Conservation (phyloP, 1,140 invertebrate genomes). For the Lepidurus arcticus region DNA sequence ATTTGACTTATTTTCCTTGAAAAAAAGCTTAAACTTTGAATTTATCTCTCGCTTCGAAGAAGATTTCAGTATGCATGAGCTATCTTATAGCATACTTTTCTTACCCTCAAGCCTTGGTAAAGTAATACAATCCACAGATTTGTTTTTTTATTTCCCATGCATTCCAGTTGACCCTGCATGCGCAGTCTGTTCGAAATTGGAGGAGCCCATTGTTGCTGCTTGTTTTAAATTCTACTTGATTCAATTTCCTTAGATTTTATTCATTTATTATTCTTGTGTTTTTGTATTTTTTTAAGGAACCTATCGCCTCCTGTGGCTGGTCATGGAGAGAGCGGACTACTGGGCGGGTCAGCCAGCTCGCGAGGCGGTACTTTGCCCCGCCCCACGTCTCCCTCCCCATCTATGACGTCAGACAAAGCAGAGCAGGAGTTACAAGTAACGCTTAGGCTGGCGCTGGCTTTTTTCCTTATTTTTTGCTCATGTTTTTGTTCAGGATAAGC, state of each 20-base stretch:
- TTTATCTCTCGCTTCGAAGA: no score
- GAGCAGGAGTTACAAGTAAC: constrained; percentile 57
- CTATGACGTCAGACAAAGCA: constrained; percentile 68
- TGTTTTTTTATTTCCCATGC: no score
- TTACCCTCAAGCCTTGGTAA: no score
- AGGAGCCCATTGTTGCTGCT: neutral
- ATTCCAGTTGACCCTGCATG: constrained; percentile 6
- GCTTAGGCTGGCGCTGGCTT: neutral
- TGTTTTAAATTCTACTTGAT: neutral
- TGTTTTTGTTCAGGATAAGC: constrained; percentile 58
- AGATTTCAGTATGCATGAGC: no score
- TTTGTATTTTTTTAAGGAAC: neutral
- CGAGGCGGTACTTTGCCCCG: constrained; percentile 58
- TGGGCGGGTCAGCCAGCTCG: constrained; percentile 27
- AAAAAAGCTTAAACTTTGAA: no score
- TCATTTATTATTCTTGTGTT: neutral
- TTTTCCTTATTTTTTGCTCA: constrained; percentile 33
- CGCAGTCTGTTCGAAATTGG: neutral
- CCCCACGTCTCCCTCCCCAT: constrained; percentile 75
- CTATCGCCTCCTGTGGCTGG: constrained; percentile 10
- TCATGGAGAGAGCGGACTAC: neutral
- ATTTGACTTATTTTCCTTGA: no score
- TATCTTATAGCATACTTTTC: no score
- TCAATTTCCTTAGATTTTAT: neutral
- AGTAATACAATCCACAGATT: no score